A percentile compares a stretch with the other conserved stretches of the same genome.
These are phyloP conservation scores for Anabas testudineus DNA, from an alignment of 2,797 vertebrate genomes.

Conservation along the genomic window DNA sequence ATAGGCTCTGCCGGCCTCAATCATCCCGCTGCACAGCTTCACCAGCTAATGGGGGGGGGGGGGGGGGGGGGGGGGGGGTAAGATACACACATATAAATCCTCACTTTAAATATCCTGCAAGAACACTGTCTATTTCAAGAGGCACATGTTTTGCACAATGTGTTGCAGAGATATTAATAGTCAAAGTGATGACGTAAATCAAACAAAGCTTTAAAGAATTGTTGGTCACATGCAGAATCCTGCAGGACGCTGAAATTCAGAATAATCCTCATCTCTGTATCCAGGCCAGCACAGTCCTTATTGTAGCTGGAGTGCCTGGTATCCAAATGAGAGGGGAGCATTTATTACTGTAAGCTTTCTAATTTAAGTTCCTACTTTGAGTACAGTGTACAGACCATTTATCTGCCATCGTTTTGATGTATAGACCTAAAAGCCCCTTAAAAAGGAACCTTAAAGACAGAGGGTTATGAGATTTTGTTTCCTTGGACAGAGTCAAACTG, in stretches of 20 bases:
- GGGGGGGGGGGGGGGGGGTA: neutral
- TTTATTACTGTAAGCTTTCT: constrained; percentile 1
- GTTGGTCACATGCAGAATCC: constrained; percentile 26
- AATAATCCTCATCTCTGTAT: constrained; percentile 48
- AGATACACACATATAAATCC: constrained; percentile 26
- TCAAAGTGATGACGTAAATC: constrained; percentile 32
- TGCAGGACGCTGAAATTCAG: constrained; percentile 35
- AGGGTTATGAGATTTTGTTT: neutral
- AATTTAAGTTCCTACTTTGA: neutral
- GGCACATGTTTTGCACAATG: constrained; percentile 34
- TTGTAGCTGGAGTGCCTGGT: constrained; percentile 13
- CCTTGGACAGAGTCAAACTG: neutral
- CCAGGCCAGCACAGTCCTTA: constrained; percentile 11
- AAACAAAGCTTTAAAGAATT: constrained; percentile 39
- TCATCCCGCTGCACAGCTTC: constrained; percentile 97
- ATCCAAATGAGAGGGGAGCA: neutral
- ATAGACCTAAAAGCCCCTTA: neutral
- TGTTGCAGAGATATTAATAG: constrained; percentile 53
- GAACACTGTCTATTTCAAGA: constrained; percentile 42
- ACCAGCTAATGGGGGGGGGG: constrained; percentile 85
- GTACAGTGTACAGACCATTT: neutral
- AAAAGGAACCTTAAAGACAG: neutral
- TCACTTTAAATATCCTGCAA: constrained; percentile 33
- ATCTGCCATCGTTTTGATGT: neutral
- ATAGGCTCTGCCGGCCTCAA: constrained; percentile 93